Conservation (phyloP, 2,797 vertebrate genomes). For the Staurois parvus region DNA sequence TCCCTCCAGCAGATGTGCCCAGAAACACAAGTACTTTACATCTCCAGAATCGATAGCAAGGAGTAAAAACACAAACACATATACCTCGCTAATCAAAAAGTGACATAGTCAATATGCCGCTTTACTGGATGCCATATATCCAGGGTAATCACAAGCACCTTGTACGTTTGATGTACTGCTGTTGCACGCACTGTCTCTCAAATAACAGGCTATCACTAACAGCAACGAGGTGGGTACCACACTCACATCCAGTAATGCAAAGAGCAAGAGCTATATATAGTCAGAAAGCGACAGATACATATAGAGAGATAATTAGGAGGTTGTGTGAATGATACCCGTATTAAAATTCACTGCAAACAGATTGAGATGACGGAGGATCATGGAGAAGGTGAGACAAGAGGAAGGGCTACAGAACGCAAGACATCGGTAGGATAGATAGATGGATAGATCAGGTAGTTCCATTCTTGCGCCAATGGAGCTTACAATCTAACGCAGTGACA, state of each 20-base stretch:
- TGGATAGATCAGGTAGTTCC: not conserved
- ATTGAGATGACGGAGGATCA: not conserved
- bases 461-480: not conserved
- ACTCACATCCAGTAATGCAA: not conserved
- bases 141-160: slow-evolving; percentile 14
- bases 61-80: slow-evolving; percentile 18
- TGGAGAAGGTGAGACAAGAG: too few relatives aligned
- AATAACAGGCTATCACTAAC: not conserved
- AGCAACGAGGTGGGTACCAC: not conserved
- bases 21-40: slow-evolving; percentile 18
- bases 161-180: not conserved
- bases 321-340: not conserved
- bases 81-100: slow-evolving; percentile 28
- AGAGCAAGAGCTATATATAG: not conserved
- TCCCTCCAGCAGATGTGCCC: slow-evolving; percentile 6
- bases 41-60: slow-evolving; percentile 38
- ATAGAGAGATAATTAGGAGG: not conserved
- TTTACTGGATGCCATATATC: slow-evolving; percentile 33
- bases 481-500: too few relatives aligned
- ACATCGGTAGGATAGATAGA: not conserved
- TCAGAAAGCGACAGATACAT: too few relatives aligned
- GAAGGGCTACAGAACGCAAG: too few relatives aligned
- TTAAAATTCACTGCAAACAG: not conserved
- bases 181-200: not conserved
- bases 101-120: slow-evolving; percentile 21